These are phyloP conservation scores for Coendou prehensilis DNA, from an alignment of 2,797 vertebrate species.

Conservation along the genomic window DNA sequence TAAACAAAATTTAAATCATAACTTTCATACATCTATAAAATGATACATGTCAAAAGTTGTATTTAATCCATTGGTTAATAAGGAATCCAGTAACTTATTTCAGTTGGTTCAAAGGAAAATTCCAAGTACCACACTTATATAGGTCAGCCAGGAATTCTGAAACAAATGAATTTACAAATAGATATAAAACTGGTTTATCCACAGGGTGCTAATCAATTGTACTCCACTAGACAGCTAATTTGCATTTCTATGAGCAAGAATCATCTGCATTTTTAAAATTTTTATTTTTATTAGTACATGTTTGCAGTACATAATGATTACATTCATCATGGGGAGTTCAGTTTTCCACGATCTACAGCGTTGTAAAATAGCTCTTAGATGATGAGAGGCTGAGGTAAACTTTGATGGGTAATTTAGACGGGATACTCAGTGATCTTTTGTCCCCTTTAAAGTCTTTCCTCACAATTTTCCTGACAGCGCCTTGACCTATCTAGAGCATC, in stretches of 20 bases:
- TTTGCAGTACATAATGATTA: background rate
- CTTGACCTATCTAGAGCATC: background rate
- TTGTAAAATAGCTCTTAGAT: background rate
- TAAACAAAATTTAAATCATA: slow-evolving; percentile 8
- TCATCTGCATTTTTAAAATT: background rate
- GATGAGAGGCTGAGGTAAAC: background rate
- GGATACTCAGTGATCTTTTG: background rate
- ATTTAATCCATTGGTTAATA: slow-evolving; percentile 16
- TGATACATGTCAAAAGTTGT: background rate
- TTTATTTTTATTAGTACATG: background rate
- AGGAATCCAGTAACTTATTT: background rate
- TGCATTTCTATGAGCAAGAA: slow-evolving; percentile 29
- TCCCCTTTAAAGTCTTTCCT: background rate
- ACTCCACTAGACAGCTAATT: background rate
- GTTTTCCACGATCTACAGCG: background rate
- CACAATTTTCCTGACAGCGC: background rate
- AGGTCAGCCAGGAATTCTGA: slow-evolving; percentile 42
- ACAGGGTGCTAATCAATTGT: background rate
- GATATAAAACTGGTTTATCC: background rate
- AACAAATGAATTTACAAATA: slow-evolving; percentile 53
- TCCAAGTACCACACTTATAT: background rate
- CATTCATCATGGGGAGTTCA: background rate
- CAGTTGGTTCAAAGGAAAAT: slow-evolving; percentile 43
- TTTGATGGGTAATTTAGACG: background rate
- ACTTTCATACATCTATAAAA: slow-evolving; percentile 25